Evolutionary conservation across 2,113 vertebrate species (phyloP), one percentile per base, ranked within the genome.

Genomic region (Cyanoderma ruficeps): DNA sequence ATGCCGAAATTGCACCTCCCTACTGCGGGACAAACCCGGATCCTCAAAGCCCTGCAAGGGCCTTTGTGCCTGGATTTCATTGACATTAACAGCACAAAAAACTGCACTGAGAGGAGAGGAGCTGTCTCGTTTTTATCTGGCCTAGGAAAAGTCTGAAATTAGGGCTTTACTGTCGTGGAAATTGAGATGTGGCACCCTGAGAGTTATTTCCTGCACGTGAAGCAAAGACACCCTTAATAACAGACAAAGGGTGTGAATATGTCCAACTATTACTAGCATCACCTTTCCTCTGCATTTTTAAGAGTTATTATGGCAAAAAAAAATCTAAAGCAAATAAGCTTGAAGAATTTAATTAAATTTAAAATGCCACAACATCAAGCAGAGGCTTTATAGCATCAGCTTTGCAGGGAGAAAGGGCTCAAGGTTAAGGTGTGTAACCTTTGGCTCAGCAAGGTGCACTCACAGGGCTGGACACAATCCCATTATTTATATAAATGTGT

Each of bases 11-110:
- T 47, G 46, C 94, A 84, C 22, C 35, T 49, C 20, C 16, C 8
- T 16, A 0, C 5, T 13, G 46, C 2, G 5, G 68, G 5, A 18
- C 3, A 15, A 75, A 30, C 35, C 0, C 47, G 19, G 49, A 3
- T 8, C 7, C n/a, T 11, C 42, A 2, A 3, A 23, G 63, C 31
- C 5, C 64, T 22, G 8, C 4, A 9, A 18, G 35, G 28, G 2
- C 28, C 59, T 60, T 4, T 23, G 67, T 8, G 14, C 31, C 49
- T 3, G 53, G 41, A 39, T 60, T n/a, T n/a, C 35, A 24, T 0
- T 12, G 64, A 4, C 7, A 65, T n/a, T 7, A 17, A 37, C 17
- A 20, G 10, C 42, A 46, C 4, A n/a, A 20, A 47, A 10, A 21
- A 24, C 31, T 7, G 42, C 46, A 9, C 56, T 17, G n/a, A 2